Base-by-base conservation (phyloP, 2,888 invertebrate genomes). In the Buathra laborator region DNA sequence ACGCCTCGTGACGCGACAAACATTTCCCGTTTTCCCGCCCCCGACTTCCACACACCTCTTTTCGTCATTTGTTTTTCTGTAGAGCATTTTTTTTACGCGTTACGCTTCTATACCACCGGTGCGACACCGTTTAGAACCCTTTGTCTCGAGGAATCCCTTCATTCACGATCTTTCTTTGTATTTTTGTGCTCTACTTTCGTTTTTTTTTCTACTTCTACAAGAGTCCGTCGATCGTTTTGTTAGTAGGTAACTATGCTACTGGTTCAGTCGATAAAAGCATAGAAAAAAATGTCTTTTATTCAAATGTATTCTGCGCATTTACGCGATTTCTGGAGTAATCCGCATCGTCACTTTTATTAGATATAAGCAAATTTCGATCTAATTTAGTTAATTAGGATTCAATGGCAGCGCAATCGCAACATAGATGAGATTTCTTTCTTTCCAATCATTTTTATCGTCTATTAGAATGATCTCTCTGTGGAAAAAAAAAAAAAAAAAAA, bases 101-200 rank as follows among this genome's bases (percentile, higher is more conserved):
- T 56, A 7, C 80, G n/a, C 46, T 51, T 71, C n/a, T 43, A 46
- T 46, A 56, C 56, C 56, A 29, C 32, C 72, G 56, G 43, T 53
- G 44, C 66, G 80, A 80, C 72, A 74, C 72, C 80, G 46, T 68
- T 81, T 74, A 37, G 37, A 19, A 16, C 44, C 16, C 59, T 37
- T 74, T 81, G 56, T 59, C 59, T 46, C 56, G 24, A 19, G 19
- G 56, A 3, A 9, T 56, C 56, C 56, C 19, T 56, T 7, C 56
- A 24, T 24, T 56, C 56, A 10, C 44, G 56, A 16, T 56, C 12
- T 14, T 14, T 44, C 32, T 12, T n/a, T 76, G 19, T 66, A 16
- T 12, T 16, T 48, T 48, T 16, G 64, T 29, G 43, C 51, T 10
- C 56, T 56, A 76, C 43, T 64, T 37, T 37, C 9, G 2, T 43